Base-by-base conservation (phyloP, 2,113 vertebrate species). In the Agapornis roseicollis region DNA sequence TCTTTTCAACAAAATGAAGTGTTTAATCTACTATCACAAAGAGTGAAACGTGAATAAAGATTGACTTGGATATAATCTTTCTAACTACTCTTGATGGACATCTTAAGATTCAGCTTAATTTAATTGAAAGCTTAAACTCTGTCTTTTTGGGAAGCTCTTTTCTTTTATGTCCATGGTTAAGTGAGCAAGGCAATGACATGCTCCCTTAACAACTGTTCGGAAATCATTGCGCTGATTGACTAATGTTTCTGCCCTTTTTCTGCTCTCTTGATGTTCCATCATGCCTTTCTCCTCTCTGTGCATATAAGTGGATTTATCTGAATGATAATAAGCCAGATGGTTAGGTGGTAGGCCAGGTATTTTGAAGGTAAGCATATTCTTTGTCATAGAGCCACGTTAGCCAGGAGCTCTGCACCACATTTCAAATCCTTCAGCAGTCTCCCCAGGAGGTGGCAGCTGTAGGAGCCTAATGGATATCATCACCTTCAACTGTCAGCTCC, bases 391-490 rank as follows among this genome's bases (percentile, higher is more conserved):
- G 78, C 92, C 89, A 73, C 33, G 90, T 87, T 97, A 97, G 87
- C 94, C 92, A 94, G 89, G 92, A 96, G 89, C 91, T 91, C 68
- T 87, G 85, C 17, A 13, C 91, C 94, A 88, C 93, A 63, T 95
- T 97, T 97, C 93, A 96, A 88, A 97, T 94, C 89, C 92, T 97
- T 95, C 95, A 95, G 88, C 96, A 80, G 89, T 83, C 96, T 97
- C 96, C 93, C 95, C 96, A 90, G 97, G 97, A 97, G 96, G 96
- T 97, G 95, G 97, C 96, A 97, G 96, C 95, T 97, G 95, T 90
- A 96, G 97, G 96, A 73, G 94, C 92, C 95, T 97, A 97, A 96
- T 97, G 94, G 97, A 97, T 97, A 97, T 97, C 97, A 96, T 95
- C 97, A 96, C 96, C 96, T 97, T 97, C 96, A 97, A 91, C 95